Evolutionary conservation across 2,797 vertebrate species (phyloP).

Genomic region (Erithacus rubecula): DNA sequence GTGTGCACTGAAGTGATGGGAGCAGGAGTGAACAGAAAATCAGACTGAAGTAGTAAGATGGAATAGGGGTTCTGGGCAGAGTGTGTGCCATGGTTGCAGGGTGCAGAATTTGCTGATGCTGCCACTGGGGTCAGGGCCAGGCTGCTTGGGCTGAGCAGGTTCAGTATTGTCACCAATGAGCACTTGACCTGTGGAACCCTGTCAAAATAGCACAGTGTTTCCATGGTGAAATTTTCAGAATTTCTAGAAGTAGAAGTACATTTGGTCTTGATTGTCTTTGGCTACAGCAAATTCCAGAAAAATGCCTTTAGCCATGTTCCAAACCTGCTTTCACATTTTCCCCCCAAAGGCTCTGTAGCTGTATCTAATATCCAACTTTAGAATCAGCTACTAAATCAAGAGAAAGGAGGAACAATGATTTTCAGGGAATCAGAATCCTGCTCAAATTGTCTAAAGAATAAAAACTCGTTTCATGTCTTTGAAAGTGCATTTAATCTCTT

Average conservation of each 20-base stretch:
- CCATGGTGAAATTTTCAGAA: not conserved
- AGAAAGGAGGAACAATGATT: not conserved
- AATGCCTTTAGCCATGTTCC: not conserved
- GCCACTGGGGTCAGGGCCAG: not conserved
- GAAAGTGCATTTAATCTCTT: not conserved
- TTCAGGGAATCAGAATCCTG: not conserved
- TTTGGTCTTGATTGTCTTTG: not conserved
- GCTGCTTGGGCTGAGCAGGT: not conserved
- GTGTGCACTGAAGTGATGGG: rapidly evolving
- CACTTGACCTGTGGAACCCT: not conserved
- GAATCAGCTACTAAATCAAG: not conserved
- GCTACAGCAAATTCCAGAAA: not conserved
- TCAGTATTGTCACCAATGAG: not conserved
- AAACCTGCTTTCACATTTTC: not conserved
- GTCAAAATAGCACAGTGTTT: not conserved
- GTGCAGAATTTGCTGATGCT: not conserved
- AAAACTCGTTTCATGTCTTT: not conserved
- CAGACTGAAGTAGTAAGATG: not conserved
- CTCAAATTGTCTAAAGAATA: not conserved
- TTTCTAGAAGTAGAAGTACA: not conserved
- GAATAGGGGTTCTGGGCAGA: not conserved
- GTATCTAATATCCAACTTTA: not conserved
- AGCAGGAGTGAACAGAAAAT: not conserved
- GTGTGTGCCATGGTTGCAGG: not conserved
- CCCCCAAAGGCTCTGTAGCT: not conserved